phyloP scores from a whole-genome alignment of 2,888 invertebrate species.

The Drosophila barbarae region DNA sequence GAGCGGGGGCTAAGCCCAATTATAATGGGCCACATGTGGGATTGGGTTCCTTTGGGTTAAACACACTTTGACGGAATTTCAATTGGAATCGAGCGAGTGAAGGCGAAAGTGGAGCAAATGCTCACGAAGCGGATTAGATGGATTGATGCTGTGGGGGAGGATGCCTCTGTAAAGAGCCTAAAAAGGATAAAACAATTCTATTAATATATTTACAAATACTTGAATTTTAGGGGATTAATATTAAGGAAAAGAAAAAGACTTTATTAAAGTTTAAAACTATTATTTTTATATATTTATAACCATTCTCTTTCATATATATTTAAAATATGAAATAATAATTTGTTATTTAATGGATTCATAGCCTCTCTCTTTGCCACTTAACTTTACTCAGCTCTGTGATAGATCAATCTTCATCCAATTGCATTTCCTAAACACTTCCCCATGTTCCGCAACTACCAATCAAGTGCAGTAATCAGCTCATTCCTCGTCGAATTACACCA shows the following conservation, averaged over 20 bases:
- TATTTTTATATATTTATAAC: too few relatives aligned
- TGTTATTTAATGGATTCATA: background rate
- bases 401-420: constrained; percentile 1
- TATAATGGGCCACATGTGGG: constrained; percentile 41
- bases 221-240: background rate
- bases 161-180: background rate
- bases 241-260: background rate
- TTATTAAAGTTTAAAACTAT: background rate
- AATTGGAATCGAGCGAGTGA: constrained; percentile 15
- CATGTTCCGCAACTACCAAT: constrained; percentile 7
- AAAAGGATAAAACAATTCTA: constrained; percentile 6
- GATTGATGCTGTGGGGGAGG: constrained; percentile 1
- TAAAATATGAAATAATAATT: background rate
- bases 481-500: constrained; percentile 24
- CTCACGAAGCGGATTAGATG: constrained; percentile 1
- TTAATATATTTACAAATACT: background rate
- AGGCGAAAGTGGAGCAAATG: background rate
- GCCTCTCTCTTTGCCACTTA: background rate
- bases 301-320: background rate
- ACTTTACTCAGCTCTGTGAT: background rate
- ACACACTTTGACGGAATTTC: constrained; percentile 33
- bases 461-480: constrained; percentile 23
- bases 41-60: constrained; percentile 20
- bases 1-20: constrained; percentile 39
- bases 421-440: constrained; percentile 4